These are phyloP conservation scores for Isaurus tuberculatus DNA, from an alignment of 92 coral and sea anemone species.

Conservation along the genomic window DNA sequence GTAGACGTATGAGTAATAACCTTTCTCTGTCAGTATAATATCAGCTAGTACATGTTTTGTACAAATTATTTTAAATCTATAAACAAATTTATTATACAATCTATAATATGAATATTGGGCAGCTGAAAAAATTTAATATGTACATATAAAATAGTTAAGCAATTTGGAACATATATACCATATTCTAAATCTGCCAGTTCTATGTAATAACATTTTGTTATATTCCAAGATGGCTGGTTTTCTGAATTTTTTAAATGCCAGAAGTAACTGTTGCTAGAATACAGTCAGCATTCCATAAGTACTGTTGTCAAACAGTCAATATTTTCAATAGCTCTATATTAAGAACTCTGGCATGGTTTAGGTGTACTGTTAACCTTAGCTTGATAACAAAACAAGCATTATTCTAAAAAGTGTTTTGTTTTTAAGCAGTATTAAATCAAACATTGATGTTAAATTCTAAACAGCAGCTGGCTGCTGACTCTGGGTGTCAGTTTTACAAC, in stretches of 20 bases:
- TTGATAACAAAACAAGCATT: background rate
- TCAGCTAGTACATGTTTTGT: background rate
- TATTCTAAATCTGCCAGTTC: background rate
- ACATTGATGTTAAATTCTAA: no score
- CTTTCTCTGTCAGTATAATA: background rate
- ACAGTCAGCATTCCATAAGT: background rate
- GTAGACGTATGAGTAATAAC: constrained; percentile 11
- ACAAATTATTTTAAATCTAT: constrained; percentile 2
- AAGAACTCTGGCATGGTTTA: background rate
- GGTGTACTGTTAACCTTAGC: background rate
- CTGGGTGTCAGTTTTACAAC: no score
- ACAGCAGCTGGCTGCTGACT: no score
- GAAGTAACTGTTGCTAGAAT: background rate
- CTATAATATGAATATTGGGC: background rate
- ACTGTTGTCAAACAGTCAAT: background rate
- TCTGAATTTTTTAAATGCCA: background rate
- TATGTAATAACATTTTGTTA: background rate
- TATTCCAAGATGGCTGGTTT: background rate
- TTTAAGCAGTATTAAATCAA: no score
- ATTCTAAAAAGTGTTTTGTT: no score
- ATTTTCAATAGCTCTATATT: background rate
- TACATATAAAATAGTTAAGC: background rate
- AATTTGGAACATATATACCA: background rate
- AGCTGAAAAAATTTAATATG: background rate
- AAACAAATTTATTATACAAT: background rate